Percentiles rank a stretch among this genome's conserved stretches.
These are phyloP conservation scores for Megaceryle maxima DNA, from an alignment of 2,113 vertebrate genomes.

Conservation along the genomic window DNA sequence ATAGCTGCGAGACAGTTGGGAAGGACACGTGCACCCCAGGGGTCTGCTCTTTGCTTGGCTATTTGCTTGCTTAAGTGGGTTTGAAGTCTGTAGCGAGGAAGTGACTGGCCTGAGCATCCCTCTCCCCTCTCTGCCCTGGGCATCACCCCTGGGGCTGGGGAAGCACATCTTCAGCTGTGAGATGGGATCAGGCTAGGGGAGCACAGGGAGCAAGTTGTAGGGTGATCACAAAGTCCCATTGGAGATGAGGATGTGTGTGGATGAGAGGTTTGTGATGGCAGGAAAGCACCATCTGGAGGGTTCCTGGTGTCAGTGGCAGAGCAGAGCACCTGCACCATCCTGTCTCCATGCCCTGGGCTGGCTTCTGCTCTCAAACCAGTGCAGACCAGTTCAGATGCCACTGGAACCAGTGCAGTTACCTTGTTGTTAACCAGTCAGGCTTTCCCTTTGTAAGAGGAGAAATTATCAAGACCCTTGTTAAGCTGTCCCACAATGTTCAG, in stretches of 20 bases:
- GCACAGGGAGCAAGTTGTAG: rapidly evolving
- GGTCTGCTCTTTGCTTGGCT: background rate
- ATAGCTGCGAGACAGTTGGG: background rate
- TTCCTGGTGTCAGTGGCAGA: background rate
- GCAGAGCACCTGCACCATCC: background rate
- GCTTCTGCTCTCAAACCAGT: background rate
- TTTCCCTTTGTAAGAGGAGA: background rate
- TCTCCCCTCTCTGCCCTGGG: background rate
- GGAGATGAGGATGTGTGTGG: background rate
- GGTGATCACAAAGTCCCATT: rapidly evolving
- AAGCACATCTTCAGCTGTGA: background rate
- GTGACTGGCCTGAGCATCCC: background rate
- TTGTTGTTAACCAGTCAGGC: background rate
- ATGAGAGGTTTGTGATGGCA: background rate
- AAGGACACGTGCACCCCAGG: rapidly evolving
- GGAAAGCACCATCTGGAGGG: background rate
- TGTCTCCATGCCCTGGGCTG: background rate
- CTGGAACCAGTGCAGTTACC: background rate
- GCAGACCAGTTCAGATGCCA: background rate
- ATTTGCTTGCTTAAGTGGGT: background rate
- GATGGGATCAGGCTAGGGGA: background rate
- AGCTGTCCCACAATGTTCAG: background rate
- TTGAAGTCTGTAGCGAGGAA: background rate
- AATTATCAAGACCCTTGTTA: background rate
- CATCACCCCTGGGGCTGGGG: background rate